Evolutionary conservation across 2,113 vertebrate species (phyloP).

Genomic region (Scalopus aquaticus): DNA sequence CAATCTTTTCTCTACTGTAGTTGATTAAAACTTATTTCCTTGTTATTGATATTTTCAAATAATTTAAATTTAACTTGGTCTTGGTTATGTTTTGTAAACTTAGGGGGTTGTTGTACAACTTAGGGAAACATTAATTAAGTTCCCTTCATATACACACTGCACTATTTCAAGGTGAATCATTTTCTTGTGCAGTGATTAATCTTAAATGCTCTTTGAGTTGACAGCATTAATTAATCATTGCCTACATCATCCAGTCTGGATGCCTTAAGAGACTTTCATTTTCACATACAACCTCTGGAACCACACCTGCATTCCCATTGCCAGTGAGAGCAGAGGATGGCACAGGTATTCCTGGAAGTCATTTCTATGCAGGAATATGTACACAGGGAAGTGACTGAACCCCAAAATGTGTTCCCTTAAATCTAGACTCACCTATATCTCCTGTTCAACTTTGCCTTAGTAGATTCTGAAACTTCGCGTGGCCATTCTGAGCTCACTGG

Average conservation of each 20-base stretch:
- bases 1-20: not conserved
- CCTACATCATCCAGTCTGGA: not conserved
- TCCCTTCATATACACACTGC: not conserved
- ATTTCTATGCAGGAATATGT: too few relatives aligned
- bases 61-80: slow-evolving; percentile 15
- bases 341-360: not conserved
- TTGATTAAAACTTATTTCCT: not conserved
- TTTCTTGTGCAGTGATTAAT: slow-evolving; percentile 16
- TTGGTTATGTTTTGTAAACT: not conserved
- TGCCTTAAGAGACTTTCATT: not conserved
- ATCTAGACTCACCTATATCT: not conserved
- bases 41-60: not conserved
- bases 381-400: not conserved
- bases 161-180: not conserved
- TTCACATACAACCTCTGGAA: not conserved
- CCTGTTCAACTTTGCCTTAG: not conserved
- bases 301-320: accelerated
- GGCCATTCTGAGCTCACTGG: not conserved
- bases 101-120: not conserved
- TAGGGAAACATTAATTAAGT: not conserved
- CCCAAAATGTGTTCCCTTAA: not conserved
- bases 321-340: not conserved
- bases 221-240: not conserved
- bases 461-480: not conserved
- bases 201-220: not conserved